Base-by-base conservation (phyloP, 2,888 invertebrate species). In the Oscheius onirici region DNA sequence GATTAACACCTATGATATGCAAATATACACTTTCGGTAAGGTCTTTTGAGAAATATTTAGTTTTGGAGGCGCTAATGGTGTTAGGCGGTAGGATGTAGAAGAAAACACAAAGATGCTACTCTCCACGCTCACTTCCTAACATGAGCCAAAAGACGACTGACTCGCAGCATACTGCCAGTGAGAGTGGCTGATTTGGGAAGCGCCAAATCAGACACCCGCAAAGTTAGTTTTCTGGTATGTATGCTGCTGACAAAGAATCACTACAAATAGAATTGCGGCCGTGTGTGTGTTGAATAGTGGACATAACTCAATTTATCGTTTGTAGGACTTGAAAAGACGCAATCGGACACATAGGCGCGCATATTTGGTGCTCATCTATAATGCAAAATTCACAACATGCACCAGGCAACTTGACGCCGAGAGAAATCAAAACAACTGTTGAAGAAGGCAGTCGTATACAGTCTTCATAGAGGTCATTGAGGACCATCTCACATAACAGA, bases 321-420 rank as follows among this genome's bases (percentile, higher is more conserved):
- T 63, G 49, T 63, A 63, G 63, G 43, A 46, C 63, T 46, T 63
- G 63, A 63, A 63, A 63, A 63, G 63, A 63, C 63, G 63, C 63
- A 63, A 63, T 63, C 63, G 46, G 41, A 8, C 17, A 40, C 40
- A 13, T 17, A 40, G 58, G 20, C 41, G 41, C 22, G 40, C 58
- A 58, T 58, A 58, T 58, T 58, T 58, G 58, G n/a, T 6, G 17
- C 58, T 20, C 58, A 43, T 58, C 58, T 34, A 41, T 58, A 40
- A 58, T 58, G 41, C 41, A 58, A 58, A 58, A 41, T 58, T 24
- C 26, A 55, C 20, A 55, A 55, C 55, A 26, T 55, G 28, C 17
- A 28, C 58, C 49, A 8, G 17, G 10, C 46, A 46, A 17, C 49
- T 49, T 22, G 8, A 22, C 49, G n/a, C n/a, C 22, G 43, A n/a